Evolutionary conservation across 2,888 invertebrate genomes (phyloP), one percentile per base, ranked within the genome.

Genomic region (Apamea sordens): DNA sequence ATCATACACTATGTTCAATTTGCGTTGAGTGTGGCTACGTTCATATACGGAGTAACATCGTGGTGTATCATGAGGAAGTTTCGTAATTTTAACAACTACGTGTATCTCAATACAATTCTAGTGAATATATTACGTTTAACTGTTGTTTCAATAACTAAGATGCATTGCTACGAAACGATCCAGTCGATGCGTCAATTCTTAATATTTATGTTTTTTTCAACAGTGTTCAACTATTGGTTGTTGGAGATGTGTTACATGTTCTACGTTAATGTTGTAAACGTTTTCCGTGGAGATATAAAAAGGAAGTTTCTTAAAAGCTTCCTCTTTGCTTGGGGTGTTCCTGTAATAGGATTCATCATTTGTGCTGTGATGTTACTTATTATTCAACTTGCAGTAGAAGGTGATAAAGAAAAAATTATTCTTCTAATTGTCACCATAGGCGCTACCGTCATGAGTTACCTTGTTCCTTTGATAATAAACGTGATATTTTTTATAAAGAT

Each of bases 1-100:
- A 32, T 70, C 28, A 3, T 50, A 11, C 15, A 79, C 7, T 47
- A 68, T 36, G 1, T 74, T 3, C 63, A 64, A 15, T 36, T 72
- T 21, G 11, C 41, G 2, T 10, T 83, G 4, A 47, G 59, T n/a
- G 0, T 76, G 24, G 21, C 21, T 15, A 47, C 83, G 11, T 84
- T 84, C 10, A 28, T 18, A 1, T 83, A 79, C 8, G 85, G 80
- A 80, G 36, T 83, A 24, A 63, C 7, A 24, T 83, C 80, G 1
- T 83, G 83, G 83, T 72, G n/a, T 21, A 32, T 72, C 11, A 64
- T 83, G 0, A 84, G 24, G 11, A 83, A 84, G 13, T 83, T 84
- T 28, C 74, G 83, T 0, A 71, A 36, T 53, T 84, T 75, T 44
- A 79, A 75, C 21, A 83, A 83, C 36, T 83, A 72, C 28, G 74